These are phyloP conservation scores for Ctenicera cuprea DNA, from an alignment of 2,888 invertebrate species.

Conservation along the genomic window DNA sequence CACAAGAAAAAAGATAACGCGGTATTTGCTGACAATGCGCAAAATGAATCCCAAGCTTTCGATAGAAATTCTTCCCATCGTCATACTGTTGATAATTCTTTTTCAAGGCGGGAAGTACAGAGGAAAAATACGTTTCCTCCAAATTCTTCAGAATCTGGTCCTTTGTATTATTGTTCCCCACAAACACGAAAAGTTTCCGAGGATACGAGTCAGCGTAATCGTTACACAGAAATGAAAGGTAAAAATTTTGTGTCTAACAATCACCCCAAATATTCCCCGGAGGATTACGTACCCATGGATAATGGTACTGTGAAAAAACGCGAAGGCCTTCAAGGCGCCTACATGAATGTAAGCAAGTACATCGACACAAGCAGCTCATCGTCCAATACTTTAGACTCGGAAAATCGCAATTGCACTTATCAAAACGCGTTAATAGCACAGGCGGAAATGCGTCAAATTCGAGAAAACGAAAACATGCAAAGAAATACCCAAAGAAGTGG, in stretches of 20 bases:
- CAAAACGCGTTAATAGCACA: constrained; percentile 61
- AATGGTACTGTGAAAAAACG: constrained; percentile 35
- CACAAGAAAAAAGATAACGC: constrained; percentile 65
- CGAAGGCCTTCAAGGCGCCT: constrained; percentile 55
- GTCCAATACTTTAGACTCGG: constrained; percentile 68
- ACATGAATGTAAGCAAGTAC: constrained; percentile 65
- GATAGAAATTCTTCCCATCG: constrained; percentile 63
- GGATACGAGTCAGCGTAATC: constrained; percentile 12
- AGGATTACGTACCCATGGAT: constrained; percentile 66
- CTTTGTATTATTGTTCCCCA: constrained; percentile 30
- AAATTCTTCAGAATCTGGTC: constrained; percentile 14
- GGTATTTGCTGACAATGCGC: constrained; percentile 62
- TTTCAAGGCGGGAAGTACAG: constrained; percentile 15
- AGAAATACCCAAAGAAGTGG: constrained; percentile 48
- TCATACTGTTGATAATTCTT: constrained; percentile 60
- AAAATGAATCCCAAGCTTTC: constrained; percentile 68
- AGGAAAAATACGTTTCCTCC: constrained; percentile 3
- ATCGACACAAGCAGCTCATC: constrained; percentile 70
- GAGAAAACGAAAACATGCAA: constrained; percentile 52
- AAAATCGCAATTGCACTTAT: constrained; percentile 62
- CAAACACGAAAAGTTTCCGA: constrained; percentile 28
- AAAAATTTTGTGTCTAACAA: constrained; percentile 36
- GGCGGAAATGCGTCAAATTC: constrained; percentile 55
- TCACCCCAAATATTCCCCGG: constrained; percentile 33
- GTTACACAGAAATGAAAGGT: constrained; percentile 46